Evolutionary conservation across 2,113 vertebrate genomes (phyloP).

Genomic region (Zootoca vivipara): DNA sequence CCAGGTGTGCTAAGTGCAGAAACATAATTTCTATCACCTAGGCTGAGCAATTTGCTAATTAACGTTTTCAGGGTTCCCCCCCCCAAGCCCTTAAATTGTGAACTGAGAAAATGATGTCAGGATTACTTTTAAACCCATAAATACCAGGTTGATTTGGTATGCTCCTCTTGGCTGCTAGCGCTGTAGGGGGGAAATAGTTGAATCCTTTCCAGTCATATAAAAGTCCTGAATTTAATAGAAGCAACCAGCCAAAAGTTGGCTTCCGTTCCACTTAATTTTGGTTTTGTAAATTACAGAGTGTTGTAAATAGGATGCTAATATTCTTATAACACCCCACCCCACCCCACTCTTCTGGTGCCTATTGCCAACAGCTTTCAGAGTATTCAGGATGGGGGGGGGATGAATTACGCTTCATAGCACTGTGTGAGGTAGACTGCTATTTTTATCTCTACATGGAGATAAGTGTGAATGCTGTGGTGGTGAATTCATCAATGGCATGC

Average conservation of each 20-base stretch:
- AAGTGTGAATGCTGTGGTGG: background rate
- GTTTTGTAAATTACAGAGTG: conserved; percentile 30
- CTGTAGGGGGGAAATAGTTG: conserved; percentile 24
- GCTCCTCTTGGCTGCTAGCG: conserved; percentile 34
- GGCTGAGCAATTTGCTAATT: conserved; percentile 25
- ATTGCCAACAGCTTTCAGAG: background rate
- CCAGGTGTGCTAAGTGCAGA: background rate
- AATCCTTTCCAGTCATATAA: conserved; percentile 34
- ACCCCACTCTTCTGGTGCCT: background rate
- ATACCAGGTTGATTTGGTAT: conserved; percentile 37
- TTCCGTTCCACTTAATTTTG: conserved; percentile 39
- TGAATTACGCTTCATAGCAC: conserved; percentile 16
- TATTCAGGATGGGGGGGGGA: background rate
- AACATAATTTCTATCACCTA: conserved; percentile 9
- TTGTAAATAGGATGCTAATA: conserved; percentile 15
- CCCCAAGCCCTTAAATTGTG: background rate
- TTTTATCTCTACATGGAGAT: background rate
- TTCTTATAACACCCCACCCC: background rate
- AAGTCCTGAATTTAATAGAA: conserved; percentile 52
- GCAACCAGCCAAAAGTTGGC: conserved; percentile 47
- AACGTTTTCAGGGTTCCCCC: background rate
- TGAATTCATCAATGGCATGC: background rate
- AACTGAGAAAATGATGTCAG: conserved; percentile 38
- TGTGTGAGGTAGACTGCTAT: background rate
- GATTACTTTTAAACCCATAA: conserved; percentile 51